phyloP scores from a whole-genome alignment of 1,140 invertebrate species.

The Aphelenchoides besseyi region DNA sequence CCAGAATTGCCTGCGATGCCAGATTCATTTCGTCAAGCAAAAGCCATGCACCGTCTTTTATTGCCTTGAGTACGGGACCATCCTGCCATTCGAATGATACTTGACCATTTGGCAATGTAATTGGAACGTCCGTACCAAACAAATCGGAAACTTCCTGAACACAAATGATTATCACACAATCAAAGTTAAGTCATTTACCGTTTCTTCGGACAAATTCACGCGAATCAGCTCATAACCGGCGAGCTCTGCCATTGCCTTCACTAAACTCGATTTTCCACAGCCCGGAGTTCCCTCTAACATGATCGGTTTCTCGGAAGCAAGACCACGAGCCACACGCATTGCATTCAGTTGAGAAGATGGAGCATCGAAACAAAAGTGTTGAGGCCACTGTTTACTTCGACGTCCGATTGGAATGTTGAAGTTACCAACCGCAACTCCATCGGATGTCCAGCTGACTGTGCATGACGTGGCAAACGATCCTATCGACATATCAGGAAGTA shows the following conservation, averaged over 20 bases:
- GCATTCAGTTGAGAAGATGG: conserved; percentile 74
- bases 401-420: conserved; percentile 18
- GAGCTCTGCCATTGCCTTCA: conserved; percentile 81
- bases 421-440: not conserved
- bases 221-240: conserved; percentile 78
- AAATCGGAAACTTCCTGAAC: conserved; percentile 86
- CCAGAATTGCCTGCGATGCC: conserved; percentile 93
- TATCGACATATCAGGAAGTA: not conserved
- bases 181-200: conserved; percentile 66
- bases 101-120: conserved; percentile 72
- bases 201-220: conserved; percentile 97
- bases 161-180: conserved; percentile 14
- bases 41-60: conserved; percentile 90
- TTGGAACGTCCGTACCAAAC: conserved; percentile 93
- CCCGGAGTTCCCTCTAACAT: conserved; percentile 94
- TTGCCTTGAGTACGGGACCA: conserved; percentile 85
- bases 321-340: conserved; percentile 76
- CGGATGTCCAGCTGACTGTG: not conserved
- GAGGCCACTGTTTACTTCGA: conserved; percentile 14
- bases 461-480: conserved; percentile 33
- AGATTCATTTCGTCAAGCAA: conserved; percentile 97
- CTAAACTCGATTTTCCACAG: conserved; percentile 92
- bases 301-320: conserved; percentile 83
- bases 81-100: conserved; percentile 92
- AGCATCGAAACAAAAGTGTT: conserved; percentile 37